phyloP scores from a whole-genome alignment of 2,888 invertebrate species.

The Eupithecia pulchellata region DNA sequence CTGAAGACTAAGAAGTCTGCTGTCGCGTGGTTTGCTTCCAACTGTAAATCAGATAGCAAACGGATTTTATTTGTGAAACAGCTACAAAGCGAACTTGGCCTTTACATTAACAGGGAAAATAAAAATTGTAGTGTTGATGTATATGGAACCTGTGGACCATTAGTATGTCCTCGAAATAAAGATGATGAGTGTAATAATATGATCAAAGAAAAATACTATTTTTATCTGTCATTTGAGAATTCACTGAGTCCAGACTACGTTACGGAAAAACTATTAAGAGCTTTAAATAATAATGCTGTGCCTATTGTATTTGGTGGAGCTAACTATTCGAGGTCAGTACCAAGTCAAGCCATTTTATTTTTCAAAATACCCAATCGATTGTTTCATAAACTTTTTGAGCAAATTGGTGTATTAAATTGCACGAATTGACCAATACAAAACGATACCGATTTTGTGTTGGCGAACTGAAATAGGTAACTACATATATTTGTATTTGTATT shows the following conservation, averaged over 20 bases:
- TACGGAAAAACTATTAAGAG: constrained; percentile 64
- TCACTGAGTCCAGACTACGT: constrained; percentile 66
- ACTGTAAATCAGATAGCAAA: constrained; percentile 39
- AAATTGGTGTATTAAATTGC: too few relatives aligned
- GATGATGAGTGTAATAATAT: constrained; percentile 54
- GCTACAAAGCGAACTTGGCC: constrained; percentile 40
- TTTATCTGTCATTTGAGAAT: constrained; percentile 74
- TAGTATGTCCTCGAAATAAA: constrained; percentile 46
- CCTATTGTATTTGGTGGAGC: constrained; percentile 89
- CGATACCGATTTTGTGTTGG: too few relatives aligned
- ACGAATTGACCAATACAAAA: too few relatives aligned
- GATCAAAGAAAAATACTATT: constrained; percentile 55
- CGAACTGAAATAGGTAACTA: too few relatives aligned
- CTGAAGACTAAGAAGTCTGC: constrained; percentile 55
- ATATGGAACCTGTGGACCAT: constrained; percentile 49
- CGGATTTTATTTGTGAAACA: constrained; percentile 39
- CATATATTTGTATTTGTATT: too few relatives aligned
- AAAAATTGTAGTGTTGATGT: constrained; percentile 42
- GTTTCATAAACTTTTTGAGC: too few relatives aligned
- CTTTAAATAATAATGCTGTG: constrained; percentile 79
- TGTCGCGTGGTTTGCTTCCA: constrained; percentile 60
- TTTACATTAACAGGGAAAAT: constrained; percentile 22
- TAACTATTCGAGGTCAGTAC: constrained; percentile 59
- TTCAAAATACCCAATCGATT: too few relatives aligned
- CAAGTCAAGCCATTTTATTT: too few relatives aligned